These are phyloP conservation scores for Brachionus calyciflorus DNA, from an alignment of 1,140 invertebrate species.

Conservation along the genomic window DNA sequence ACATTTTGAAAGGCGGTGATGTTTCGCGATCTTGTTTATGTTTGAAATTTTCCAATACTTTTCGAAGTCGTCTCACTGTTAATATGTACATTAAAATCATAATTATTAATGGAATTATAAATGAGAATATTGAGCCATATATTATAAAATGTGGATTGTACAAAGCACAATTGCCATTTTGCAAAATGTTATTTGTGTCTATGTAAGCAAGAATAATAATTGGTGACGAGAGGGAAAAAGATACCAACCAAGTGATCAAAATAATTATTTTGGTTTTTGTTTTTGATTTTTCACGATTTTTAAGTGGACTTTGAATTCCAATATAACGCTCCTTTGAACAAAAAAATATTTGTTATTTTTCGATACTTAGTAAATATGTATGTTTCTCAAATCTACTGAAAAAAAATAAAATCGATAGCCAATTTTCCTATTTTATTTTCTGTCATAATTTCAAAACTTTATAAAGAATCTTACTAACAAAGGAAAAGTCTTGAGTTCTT, in stretches of 20 bases:
- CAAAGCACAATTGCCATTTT: slow-evolving; percentile 6
- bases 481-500: too few species aligned
- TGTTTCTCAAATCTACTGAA: too few species aligned
- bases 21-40: neutral
- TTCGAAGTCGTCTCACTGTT: slow-evolving; percentile 31
- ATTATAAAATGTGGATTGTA: slow-evolving; percentile 29
- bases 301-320: slow-evolving; percentile 26
- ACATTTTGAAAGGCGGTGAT: too few species aligned
- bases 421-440: too few species aligned
- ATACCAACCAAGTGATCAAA: neutral
- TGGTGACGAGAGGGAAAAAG: slow-evolving; percentile 29
- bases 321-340: slow-evolving; percentile 28
- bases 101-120: slow-evolving; percentile 35
- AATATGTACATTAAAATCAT: slow-evolving; percentile 40
- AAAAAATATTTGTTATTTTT: neutral
- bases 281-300: slow-evolving; percentile 40
- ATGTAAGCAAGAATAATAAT: slow-evolving; percentile 10
- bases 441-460: too few species aligned
- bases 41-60: slow-evolving; percentile 17
- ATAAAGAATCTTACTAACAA: too few species aligned
- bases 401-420: too few species aligned
- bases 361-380: too few species aligned
- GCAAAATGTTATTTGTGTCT: neutral
- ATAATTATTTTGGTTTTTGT: slow-evolving; percentile 11
- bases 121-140: slow-evolving; percentile 32